These are phyloP conservation scores for Brachyrhaphis roseni DNA, from an alignment of 2,797 vertebrate genomes.

Conservation along the genomic window DNA sequence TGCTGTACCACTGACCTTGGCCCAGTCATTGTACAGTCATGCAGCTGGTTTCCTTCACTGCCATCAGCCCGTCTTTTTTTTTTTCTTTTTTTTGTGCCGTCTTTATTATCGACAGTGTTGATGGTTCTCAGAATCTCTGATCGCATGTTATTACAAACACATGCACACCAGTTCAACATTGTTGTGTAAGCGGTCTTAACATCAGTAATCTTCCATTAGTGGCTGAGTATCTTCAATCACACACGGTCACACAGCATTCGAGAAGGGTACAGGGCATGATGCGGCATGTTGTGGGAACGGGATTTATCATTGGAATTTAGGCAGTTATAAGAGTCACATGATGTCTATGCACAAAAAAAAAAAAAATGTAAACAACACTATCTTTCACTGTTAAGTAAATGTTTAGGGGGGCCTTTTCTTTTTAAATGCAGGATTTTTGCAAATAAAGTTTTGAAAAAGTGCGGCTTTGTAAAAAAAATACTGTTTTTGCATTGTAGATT, in stretches of 20 bases:
- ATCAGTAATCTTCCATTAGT: slow-evolving; percentile 75
- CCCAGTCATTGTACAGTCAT: slow-evolving; percentile 79
- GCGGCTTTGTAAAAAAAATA: background rate
- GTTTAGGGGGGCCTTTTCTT: background rate
- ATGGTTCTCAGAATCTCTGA: slow-evolving; percentile 18
- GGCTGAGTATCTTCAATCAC: slow-evolving; percentile 60
- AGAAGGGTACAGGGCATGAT: slow-evolving; percentile 53
- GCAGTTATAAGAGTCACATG: background rate
- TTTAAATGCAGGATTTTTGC: background rate
- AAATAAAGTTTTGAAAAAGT: background rate
- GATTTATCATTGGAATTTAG: slow-evolving; percentile 13
- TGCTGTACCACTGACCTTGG: slow-evolving; percentile 82
- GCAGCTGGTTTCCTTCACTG: slow-evolving; percentile 69
- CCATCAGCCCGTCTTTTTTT: slow-evolving; percentile 57
- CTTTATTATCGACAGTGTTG: slow-evolving; percentile 30
- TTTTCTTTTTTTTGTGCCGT: slow-evolving; percentile 21
- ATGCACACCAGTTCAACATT: slow-evolving; percentile 53
- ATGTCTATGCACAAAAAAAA: background rate
- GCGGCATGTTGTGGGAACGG: slow-evolving; percentile 50
- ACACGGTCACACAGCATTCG: slow-evolving; percentile 60
- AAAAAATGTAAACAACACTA: background rate
- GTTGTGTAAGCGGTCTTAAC: slow-evolving; percentile 63
- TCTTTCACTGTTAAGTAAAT: background rate
- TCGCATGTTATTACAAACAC: slow-evolving; percentile 18
- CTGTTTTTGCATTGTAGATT: background rate